phyloP scores from a whole-genome alignment of 2,797 vertebrate genomes.

The Sphenopsis melanotis region DNA sequence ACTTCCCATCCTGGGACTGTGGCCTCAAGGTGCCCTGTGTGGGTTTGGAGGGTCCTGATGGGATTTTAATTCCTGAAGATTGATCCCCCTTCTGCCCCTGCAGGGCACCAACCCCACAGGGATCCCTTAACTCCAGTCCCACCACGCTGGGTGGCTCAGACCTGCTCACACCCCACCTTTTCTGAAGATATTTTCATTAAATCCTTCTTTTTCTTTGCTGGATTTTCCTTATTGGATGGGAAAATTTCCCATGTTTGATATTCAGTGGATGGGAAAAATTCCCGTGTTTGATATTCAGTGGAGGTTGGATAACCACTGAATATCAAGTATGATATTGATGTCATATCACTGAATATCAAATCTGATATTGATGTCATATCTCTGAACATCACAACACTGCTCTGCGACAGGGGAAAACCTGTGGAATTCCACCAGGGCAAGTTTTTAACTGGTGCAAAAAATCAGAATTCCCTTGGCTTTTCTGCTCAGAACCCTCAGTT shows the following conservation, averaged over 20 bases:
- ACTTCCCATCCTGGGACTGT: neutral
- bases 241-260: neutral
- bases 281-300: neutral
- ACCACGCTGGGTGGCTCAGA: neutral
- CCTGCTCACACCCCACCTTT: fast-evolving
- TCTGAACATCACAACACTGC: fast-evolving
- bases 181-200: neutral
- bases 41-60: neutral
- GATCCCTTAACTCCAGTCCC: neutral
- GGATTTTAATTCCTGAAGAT: neutral
- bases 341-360: neutral
- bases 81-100: neutral
- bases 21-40: neutral
- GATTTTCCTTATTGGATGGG: neutral
- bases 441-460: neutral
- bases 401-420: fast-evolving
- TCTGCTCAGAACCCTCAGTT: neutral
- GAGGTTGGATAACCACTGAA: neutral
- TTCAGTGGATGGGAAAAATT: too few species aligned
- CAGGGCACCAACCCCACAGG: neutral
- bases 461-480: neutral
- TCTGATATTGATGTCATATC: neutral
- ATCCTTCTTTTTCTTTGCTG: neutral
- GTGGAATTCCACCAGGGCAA: too few species aligned
- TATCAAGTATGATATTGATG: neutral